Percentiles rank a stretch among this genome's conserved stretches.
Conservation (phyloP, 2,888 invertebrate species). For the Nemotelus nigrinus region DNA sequence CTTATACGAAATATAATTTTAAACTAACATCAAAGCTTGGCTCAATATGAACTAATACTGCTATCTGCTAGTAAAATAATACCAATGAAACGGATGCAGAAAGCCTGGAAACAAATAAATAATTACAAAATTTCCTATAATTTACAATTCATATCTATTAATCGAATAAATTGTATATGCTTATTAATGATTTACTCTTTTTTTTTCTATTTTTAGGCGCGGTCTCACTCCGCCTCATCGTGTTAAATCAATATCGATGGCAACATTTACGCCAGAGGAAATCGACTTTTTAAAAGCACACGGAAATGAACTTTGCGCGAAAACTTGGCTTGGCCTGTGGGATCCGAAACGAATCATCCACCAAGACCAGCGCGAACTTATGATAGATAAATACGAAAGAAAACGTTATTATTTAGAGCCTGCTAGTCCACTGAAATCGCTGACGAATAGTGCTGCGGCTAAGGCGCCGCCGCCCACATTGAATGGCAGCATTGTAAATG, state of each 20-base stretch:
- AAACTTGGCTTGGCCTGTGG: slow-evolving; percentile 92
- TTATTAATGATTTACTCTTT: slow-evolving; percentile 48
- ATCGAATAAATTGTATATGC: background rate
- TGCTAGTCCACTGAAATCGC: slow-evolving; percentile 64
- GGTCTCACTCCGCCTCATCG: slow-evolving; percentile 98
- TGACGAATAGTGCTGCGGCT: slow-evolving; percentile 61
- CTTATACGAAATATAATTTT: too few relatives aligned
- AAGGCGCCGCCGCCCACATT: slow-evolving; percentile 53
- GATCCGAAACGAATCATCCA: slow-evolving; percentile 87
- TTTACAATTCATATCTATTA: background rate
- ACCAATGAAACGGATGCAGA: too few relatives aligned
- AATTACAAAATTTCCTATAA: background rate
- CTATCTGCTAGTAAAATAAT: too few relatives aligned
- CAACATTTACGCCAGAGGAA: slow-evolving; percentile 95
- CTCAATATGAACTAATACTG: too few relatives aligned
- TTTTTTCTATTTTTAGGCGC: slow-evolving; percentile 76
- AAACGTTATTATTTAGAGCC: slow-evolving; percentile 72
- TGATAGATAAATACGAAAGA: slow-evolving; percentile 94
- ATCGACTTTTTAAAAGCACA: slow-evolving; percentile 87
- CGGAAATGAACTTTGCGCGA: slow-evolving; percentile 93
- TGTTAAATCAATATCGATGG: slow-evolving; percentile 98
- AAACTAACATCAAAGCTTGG: too few relatives aligned
- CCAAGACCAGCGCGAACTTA: slow-evolving; percentile 89
- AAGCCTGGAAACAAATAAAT: too few relatives aligned
- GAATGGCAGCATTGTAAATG: slow-evolving; percentile 45